Percentiles rank a stretch among this genome's conserved stretches.
These are phyloP conservation scores for Propithecus deckenii DNA, from an alignment of 2,797 vertebrate genomes.

Conservation along the genomic window DNA sequence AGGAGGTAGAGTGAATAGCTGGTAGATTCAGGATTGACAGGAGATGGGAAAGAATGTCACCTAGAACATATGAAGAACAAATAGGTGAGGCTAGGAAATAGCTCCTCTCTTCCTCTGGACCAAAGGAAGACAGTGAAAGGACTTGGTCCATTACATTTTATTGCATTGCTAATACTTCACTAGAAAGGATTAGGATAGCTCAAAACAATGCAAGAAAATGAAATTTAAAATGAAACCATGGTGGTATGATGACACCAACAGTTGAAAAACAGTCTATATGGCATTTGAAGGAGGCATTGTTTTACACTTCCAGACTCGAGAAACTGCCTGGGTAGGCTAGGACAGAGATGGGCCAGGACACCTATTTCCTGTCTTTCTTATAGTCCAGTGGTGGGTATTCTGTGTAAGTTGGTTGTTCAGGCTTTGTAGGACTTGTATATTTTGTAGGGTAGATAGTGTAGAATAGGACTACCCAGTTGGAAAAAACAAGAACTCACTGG, in stretches of 20 bases:
- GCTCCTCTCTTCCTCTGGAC: no score
- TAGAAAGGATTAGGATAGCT: no score
- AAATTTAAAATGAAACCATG: no score
- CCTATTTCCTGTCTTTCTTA: not conserved
- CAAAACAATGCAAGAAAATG: no score
- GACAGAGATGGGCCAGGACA: not conserved
- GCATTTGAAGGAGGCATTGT: not conserved
- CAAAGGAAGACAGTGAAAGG: no score
- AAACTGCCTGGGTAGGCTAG: not conserved
- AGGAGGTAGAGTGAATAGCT: not conserved
- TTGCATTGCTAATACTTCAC: no score
- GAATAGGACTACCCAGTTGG: not conserved
- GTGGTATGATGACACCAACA: not conserved
- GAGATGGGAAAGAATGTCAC: not conserved
- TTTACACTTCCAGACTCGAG: not conserved
- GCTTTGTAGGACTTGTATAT: not conserved
- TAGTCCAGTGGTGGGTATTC: not conserved
- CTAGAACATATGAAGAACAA: not conserved
- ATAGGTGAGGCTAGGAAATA: no score
- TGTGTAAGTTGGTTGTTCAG: not conserved
- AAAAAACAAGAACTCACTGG: not conserved
- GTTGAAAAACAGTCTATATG: not conserved
- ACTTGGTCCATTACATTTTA: no score
- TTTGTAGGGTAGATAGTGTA: not conserved
- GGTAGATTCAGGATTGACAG: not conserved